Evolutionary conservation across 2,113 vertebrate genomes (phyloP), one percentile per base, ranked within the genome.

Genomic region (Paramisgurnus dabryanus): DNA sequence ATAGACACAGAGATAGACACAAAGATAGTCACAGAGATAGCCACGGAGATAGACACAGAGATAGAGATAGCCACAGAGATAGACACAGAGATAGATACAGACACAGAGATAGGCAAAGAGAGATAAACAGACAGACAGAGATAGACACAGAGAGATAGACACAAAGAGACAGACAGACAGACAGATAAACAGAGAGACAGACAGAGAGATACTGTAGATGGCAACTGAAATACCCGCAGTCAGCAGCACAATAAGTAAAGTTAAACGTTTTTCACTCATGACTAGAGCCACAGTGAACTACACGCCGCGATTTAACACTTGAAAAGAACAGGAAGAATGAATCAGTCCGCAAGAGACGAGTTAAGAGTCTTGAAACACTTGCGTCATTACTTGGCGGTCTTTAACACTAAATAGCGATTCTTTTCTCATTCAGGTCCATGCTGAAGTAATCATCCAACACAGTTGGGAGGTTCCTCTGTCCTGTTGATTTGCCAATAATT

Each of bases 241-340:
- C 22, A 68, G 6, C 67, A 69, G 67, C 49, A 11, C 27, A 45
- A 6, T 34, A 5, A 53, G 18, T 3, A 2, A 40, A 40, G 7
- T 75, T 34, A 34, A 39, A 45, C 39, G 60, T 43, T 49, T 22
- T 64, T 76, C 43, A 64, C 12, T 43, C 58, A 63, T 64, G 73
- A 76, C 17, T 3, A 34, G 18, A 75, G 43, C 18, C 72, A 75
- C 43, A 13, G 41, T 76, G 73, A 64, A 60, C 60, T 64, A 76
- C 22, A n/a, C 18, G 8, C 6, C 15, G 57, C 8, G 40, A 76
- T 47, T 50, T 58, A 76, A 5, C 53, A 41, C 53, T 58, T 2
- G 3, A 43, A 13, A 73, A 55, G 17, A 45, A 60, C 70, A 39
- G 5, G 45, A 64, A 61, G 41, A 47, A 17, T 50, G 13, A 64